Evolutionary conservation across 2,888 invertebrate species (phyloP).

Genomic region (Drosophila bunnanda): DNA sequence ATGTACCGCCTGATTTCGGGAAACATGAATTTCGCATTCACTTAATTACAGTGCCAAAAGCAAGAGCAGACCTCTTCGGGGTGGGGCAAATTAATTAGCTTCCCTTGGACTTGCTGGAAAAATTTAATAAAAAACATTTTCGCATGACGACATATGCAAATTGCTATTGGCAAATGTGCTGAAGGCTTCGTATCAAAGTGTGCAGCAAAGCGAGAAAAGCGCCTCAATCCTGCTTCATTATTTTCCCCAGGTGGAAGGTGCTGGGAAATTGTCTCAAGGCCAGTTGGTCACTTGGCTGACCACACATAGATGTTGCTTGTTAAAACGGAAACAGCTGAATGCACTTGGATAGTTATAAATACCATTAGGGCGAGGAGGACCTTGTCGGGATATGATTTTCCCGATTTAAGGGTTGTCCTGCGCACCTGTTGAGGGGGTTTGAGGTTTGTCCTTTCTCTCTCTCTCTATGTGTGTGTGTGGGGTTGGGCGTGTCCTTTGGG

Average conservation of each 20-base stretch:
- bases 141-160: slow-evolving; percentile 80
- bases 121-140: slow-evolving; percentile 70
- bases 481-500: slow-evolving; percentile 53
- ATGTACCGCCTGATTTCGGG: slow-evolving; percentile 66
- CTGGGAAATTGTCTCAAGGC: slow-evolving; percentile 60
- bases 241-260: slow-evolving; percentile 37
- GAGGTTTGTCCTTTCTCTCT: not conserved
- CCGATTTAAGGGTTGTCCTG: slow-evolving; percentile 43
- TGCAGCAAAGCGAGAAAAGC: slow-evolving; percentile 57
- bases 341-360: slow-evolving; percentile 46
- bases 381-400: not conserved
- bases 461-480: no score
- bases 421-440: slow-evolving; percentile 68
- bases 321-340: slow-evolving; percentile 79
- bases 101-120: slow-evolving; percentile 38
- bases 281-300: slow-evolving; percentile 73
- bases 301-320: slow-evolving; percentile 54
- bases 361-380: not conserved
- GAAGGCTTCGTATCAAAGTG: slow-evolving; percentile 65
- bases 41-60: slow-evolving; percentile 72
- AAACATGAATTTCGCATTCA: slow-evolving; percentile 82
- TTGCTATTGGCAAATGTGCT: slow-evolving; percentile 49
- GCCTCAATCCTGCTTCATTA: not conserved
- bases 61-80: not conserved
- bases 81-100: slow-evolving; percentile 71